A percentile compares a stretch with the other conserved stretches of the same genome.
phyloP scores from a whole-genome alignment of 2,888 invertebrate genomes.

The Agonopterix heracliana region DNA sequence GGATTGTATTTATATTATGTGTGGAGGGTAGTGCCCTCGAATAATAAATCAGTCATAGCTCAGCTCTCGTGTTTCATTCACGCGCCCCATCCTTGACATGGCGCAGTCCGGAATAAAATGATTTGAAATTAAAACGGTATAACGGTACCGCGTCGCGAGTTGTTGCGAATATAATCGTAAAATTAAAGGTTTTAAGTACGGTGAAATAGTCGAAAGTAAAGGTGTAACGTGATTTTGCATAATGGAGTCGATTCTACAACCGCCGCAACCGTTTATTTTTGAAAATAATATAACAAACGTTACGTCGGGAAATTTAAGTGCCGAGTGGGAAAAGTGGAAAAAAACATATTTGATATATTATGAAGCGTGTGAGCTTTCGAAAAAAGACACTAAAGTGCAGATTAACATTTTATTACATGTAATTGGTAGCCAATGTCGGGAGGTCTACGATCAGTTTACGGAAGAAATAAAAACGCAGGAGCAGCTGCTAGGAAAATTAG shows the following conservation, averaged over 20 bases:
- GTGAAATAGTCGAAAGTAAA: too few species aligned
- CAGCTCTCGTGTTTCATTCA: too few species aligned
- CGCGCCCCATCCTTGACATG: too few species aligned
- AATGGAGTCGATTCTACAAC: slow-evolving; percentile 5
- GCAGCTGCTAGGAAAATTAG: slow-evolving; percentile 13
- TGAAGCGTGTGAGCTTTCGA: slow-evolving; percentile 13
- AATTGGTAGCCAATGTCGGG: slow-evolving; percentile 14
- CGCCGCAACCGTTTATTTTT: slow-evolving; percentile 4
- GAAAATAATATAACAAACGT: slow-evolving; percentile 5
- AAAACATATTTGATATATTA: slow-evolving; percentile 10
- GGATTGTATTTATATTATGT: too few species aligned
- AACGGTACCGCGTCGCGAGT: too few species aligned
- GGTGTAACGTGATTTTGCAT: background rate
- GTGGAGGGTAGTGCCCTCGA: too few species aligned
- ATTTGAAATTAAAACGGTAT: too few species aligned
- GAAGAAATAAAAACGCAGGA: slow-evolving; percentile 2
- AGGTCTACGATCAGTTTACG: slow-evolving; percentile 12
- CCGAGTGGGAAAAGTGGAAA: slow-evolving; percentile 5
- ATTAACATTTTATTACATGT: slow-evolving; percentile 15
- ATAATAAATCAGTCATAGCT: too few species aligned
- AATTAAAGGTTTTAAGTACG: too few species aligned
- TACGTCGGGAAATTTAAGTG: slow-evolving; percentile 8
- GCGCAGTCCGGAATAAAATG: too few species aligned
- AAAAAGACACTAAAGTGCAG: slow-evolving; percentile 10
- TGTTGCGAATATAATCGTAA: too few species aligned